These are phyloP conservation scores for Leptinotarsa tumamoca DNA, from an alignment of 2,888 invertebrate genomes.

Conservation along the genomic window DNA sequence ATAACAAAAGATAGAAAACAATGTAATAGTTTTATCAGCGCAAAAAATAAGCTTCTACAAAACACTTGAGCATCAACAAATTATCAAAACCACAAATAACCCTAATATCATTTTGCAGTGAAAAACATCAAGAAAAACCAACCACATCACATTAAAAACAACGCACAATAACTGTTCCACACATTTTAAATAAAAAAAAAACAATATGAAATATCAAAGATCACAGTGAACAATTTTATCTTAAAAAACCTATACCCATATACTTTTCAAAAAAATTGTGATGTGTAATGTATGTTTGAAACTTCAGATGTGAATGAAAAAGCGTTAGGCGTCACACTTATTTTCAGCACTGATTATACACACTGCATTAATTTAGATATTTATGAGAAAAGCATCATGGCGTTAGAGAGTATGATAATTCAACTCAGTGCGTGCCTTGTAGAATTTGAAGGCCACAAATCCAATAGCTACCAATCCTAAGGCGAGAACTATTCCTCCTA, in stretches of 20 bases:
- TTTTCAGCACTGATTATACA: conserved; percentile 27
- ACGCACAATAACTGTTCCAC: background rate
- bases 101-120: background rate
- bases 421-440: conserved; percentile 85
- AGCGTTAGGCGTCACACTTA: conserved; percentile 7
- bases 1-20: background rate
- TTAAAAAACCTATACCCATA: background rate
- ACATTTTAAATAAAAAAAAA: background rate
- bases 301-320: background rate
- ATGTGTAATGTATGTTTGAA: background rate
- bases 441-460: conserved; percentile 88
- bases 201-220: background rate
- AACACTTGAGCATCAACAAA: background rate
- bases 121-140: background rate
- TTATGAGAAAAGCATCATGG: conserved; percentile 33
- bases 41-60: conserved; percentile 10
- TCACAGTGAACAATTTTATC: background rate
- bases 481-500: conserved; percentile 88
- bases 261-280: background rate
- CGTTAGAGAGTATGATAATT: conserved; percentile 88
- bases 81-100: background rate
- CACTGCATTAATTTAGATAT: conserved; percentile 28
- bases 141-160: too few relatives aligned
- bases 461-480: conserved; percentile 83
- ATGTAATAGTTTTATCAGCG: background rate